A percentile compares a stretch with the other conserved stretches of the same genome.
phyloP scores from a whole-genome alignment of 2,888 invertebrate species.

The Junonia oenone region DNA sequence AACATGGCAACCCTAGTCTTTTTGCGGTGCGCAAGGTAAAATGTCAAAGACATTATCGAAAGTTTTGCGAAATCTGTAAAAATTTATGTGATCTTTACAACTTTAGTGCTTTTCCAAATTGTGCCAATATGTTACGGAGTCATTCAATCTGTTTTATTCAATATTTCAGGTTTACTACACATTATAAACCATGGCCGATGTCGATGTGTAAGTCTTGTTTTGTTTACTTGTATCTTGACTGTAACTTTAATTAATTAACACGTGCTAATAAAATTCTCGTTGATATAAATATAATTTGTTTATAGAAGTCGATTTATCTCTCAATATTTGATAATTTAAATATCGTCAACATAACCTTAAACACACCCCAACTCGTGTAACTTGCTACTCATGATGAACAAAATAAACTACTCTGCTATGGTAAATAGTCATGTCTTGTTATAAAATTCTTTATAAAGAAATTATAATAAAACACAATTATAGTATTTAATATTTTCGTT shows the following conservation, averaged over 20 bases:
- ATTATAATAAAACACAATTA: too few relatives aligned
- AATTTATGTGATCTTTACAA: constrained; percentile 51
- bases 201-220: constrained; percentile 86
- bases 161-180: constrained; percentile 69
- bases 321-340: background rate
- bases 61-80: constrained; percentile 55
- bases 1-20: constrained; percentile 51
- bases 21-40: constrained; percentile 77
- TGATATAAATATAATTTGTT: background rate
- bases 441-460: too few relatives aligned
- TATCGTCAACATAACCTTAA: constrained; percentile 62
- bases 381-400: background rate
- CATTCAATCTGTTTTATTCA: constrained; percentile 49
- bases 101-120: constrained; percentile 35
- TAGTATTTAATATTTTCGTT: too few relatives aligned
- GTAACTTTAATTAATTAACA: constrained; percentile 13
- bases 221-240: constrained; percentile 23
- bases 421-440: too few relatives aligned
- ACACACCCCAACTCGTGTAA: background rate
- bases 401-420: background rate
- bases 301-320: background rate
- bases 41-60: constrained; percentile 61
- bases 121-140: constrained; percentile 37
- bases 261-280: background rate
- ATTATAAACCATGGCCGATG: constrained; percentile 86